These are phyloP conservation scores for Tetrapedia diversipes DNA, from an alignment of 2,888 invertebrate genomes.

Conservation along the genomic window DNA sequence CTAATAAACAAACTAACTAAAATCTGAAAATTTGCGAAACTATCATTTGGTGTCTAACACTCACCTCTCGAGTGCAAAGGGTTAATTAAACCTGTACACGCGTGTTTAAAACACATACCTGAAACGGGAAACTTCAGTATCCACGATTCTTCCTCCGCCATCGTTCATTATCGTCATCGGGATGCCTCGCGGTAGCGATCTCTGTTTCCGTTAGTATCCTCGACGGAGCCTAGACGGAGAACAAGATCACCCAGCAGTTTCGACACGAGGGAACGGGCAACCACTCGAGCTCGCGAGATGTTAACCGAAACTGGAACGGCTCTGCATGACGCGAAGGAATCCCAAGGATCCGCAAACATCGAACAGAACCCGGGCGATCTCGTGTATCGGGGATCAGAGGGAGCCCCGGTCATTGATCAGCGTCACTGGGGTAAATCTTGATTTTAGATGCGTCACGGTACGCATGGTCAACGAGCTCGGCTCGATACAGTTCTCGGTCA, in stretches of 20 bases:
- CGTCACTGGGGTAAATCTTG: constrained; percentile 59
- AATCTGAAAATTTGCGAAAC: too few species aligned
- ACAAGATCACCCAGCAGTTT: constrained; percentile 28
- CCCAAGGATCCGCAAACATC: constrained; percentile 45
- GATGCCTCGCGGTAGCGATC: too few species aligned
- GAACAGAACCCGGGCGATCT: constrained; percentile 18
- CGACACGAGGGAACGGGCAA: background rate
- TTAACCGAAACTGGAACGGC: constrained; percentile 36
- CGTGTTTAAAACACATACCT: too few species aligned
- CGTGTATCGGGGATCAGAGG: constrained; percentile 34
- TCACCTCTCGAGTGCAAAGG: too few species aligned
- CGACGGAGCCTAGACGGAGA: too few species aligned
- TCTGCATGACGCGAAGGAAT: constrained; percentile 51
- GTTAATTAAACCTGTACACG: too few species aligned
- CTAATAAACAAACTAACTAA: too few species aligned
- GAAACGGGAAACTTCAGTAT: too few species aligned
- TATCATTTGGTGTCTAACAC: too few species aligned
- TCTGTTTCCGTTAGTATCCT: too few species aligned
- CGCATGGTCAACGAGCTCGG: constrained; percentile 55
- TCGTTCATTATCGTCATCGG: too few species aligned
- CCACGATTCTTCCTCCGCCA: too few species aligned
- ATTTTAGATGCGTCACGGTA: constrained; percentile 56
- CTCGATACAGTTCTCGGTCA: constrained; percentile 62
- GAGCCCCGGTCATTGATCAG: constrained; percentile 56
- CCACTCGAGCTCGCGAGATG: constrained; percentile 3